Evolutionary conservation across 2,797 vertebrate genomes (phyloP).

Genomic region (Poeciliopsis turneri): DNA sequence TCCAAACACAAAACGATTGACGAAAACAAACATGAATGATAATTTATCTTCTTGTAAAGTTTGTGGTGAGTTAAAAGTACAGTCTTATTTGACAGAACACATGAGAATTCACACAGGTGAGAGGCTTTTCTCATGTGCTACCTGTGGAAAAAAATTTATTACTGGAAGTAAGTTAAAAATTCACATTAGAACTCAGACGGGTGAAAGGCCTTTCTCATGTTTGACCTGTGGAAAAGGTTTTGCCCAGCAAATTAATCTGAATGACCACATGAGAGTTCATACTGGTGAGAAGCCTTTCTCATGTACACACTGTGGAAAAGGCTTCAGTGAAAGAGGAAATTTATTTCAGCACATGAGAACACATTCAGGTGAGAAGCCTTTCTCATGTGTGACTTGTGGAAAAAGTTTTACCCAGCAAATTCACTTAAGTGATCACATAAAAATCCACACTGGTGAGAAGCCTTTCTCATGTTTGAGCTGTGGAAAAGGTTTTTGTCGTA

Average conservation of each 20-base stretch:
- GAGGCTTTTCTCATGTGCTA: not conserved
- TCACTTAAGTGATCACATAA: not conserved
- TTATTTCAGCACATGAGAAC: not conserved
- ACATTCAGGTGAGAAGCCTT: not conserved
- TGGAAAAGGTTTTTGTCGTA: not conserved
- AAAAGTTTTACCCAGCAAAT: not conserved
- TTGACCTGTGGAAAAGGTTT: not conserved
- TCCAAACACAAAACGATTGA: not conserved
- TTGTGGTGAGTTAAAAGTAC: not conserved
- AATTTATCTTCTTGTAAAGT: not conserved
- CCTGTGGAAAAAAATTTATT: not conserved
- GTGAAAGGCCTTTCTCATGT: not conserved
- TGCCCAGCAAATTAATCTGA: not conserved
- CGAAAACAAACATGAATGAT: not conserved
- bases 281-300: constrained; percentile 4
- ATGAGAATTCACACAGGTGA: not conserved
- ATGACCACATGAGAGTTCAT: not conserved
- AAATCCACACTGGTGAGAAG: not conserved
- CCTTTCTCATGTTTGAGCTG: not conserved
- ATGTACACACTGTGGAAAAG: not conserved
- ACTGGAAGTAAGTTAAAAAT: constrained; percentile 2
- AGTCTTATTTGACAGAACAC: not conserved
- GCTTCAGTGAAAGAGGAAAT: not conserved
- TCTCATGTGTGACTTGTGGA: not conserved
- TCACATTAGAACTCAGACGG: not conserved